A percentile compares a stretch with the other conserved stretches of the same genome.
These are phyloP conservation scores for Onthophagus taurus DNA, from an alignment of 1,140 invertebrate species.

Conservation along the genomic window DNA sequence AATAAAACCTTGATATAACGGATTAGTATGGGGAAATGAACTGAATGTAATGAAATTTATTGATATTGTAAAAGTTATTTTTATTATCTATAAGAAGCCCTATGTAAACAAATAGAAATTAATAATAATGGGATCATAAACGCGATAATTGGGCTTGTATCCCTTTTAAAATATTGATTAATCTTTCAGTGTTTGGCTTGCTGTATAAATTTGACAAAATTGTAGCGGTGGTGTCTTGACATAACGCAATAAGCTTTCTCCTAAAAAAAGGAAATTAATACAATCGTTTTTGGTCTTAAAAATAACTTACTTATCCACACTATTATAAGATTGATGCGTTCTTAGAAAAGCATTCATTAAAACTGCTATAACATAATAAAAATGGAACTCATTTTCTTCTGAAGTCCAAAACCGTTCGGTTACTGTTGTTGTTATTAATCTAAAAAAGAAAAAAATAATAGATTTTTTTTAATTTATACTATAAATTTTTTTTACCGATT, in stretches of 20 bases:
- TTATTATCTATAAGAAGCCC: too few relatives aligned
- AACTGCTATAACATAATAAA: constrained; percentile 56
- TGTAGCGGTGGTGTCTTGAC: constrained; percentile 56
- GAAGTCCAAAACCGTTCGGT: constrained; percentile 67
- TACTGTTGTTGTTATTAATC: constrained; percentile 55
- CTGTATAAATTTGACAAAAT: constrained; percentile 57
- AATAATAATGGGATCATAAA: too few relatives aligned
- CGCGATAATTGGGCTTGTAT: constrained; percentile 37
- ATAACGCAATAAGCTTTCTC: constrained; percentile 50
- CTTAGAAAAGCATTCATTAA: constrained; percentile 52
- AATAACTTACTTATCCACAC: constrained; percentile 42
- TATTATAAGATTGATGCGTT: constrained; percentile 42
- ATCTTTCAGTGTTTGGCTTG: constrained; percentile 50
- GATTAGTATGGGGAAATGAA: too few relatives aligned
- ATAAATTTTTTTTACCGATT: constrained; percentile 47
- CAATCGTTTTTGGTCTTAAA: constrained; percentile 9
- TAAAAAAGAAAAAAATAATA: constrained; percentile 19
- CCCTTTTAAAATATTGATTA: constrained; percentile 43
- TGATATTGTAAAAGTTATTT: too few relatives aligned
- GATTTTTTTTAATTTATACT: constrained; percentile 10
- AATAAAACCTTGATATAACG: too few relatives aligned
- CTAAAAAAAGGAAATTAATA: constrained; percentile 36
- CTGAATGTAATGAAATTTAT: too few relatives aligned
- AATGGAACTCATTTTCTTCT: constrained; percentile 67
- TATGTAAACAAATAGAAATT: too few relatives aligned